Percentiles rank a stretch among this genome's conserved stretches.
Conservation (phyloP, 2,888 invertebrate species). For the Eristalis arbustorum region DNA sequence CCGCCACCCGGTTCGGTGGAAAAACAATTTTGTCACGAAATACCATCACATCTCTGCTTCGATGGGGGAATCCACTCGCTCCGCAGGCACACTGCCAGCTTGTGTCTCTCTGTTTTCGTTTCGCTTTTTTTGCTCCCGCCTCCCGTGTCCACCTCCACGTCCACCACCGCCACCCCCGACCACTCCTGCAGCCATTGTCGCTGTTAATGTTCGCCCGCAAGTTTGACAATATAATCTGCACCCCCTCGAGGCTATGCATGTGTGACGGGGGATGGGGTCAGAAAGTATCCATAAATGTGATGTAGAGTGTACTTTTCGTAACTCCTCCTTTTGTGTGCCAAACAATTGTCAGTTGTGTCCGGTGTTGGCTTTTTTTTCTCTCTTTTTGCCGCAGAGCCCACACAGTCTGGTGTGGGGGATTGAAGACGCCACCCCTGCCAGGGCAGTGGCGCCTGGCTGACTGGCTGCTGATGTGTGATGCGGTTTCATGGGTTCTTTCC, state of each 20-base stretch:
- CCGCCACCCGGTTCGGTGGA: background rate
- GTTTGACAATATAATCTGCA: slow-evolving; percentile 64
- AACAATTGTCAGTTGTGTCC: slow-evolving; percentile 60
- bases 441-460: slow-evolving; percentile 62
- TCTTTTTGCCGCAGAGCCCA: background rate
- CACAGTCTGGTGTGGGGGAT: background rate
- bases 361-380: slow-evolving; percentile 13
- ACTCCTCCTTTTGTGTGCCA: slow-evolving; percentile 49
- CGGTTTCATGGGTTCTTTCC: slow-evolving; percentile 28
- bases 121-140: slow-evolving; percentile 4
- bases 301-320: slow-evolving; percentile 36
- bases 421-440: slow-evolving; percentile 3
- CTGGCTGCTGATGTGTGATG: slow-evolving; percentile 61
- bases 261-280: slow-evolving; percentile 23
- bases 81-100: slow-evolving; percentile 10
- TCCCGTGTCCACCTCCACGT: no score
- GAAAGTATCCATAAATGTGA: slow-evolving; percentile 55
- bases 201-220: slow-evolving; percentile 48
- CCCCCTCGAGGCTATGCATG: background rate
- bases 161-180: no score
- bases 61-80: slow-evolving; percentile 29
- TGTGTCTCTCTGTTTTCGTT: slow-evolving; percentile 5
- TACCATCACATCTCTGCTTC: slow-evolving; percentile 55
- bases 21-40: slow-evolving; percentile 45
- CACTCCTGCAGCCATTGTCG: background rate